Evolutionary conservation across 2,888 invertebrate species (phyloP), one percentile per base, ranked within the genome.

Genomic region (Steinernema carpocapsae): DNA sequence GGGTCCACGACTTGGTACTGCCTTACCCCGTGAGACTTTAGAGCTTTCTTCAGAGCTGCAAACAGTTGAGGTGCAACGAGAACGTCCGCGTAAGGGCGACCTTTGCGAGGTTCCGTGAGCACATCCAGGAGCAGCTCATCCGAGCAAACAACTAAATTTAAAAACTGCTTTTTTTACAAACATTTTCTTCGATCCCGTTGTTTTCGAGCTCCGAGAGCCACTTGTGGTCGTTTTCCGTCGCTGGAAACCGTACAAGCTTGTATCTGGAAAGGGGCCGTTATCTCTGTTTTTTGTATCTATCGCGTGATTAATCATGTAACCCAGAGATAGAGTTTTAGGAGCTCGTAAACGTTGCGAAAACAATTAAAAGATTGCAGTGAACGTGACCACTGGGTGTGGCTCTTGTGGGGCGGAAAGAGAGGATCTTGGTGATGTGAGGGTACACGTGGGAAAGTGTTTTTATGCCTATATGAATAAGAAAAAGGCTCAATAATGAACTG

Each of bases 71-170:
- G 85, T 22, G 85, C 82, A 10, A 85, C 83, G 4, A 85, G 75
- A 14, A 85, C 79, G 46, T 84, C 83, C 0, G 80, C 79, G 17
- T 76, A 74, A 0, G 74, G 75, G 19, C 77, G 74, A 10, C 77
- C 74, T 59, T 78, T 79, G 24, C 79, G 79, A 4, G 85, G 84
- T 76, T 83, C 85, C 22, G 79, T 75, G 79, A 81, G 84, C n/a
- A 86, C 78, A 72, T 86, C 86, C 22, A 86, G 70, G 19, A 80
- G 73, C 71, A 71, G 32, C 32, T 43, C 24, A 19, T 71, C 64
- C 12, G 17, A 64, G 32, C 10, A n/a, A n/a, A 17, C 26, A 32
- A 7, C 7, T 48, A 17, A 17, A 48, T 48, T 48, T 19, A 48
- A 48, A 14, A 48, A 37, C 10, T 10, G 37, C 10, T 37, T 3